A percentile compares a stretch with the other conserved stretches of the same genome.
Evolutionary conservation across 2,888 invertebrate genomes (phyloP).

Genomic region (Drosophila quinaria): DNA sequence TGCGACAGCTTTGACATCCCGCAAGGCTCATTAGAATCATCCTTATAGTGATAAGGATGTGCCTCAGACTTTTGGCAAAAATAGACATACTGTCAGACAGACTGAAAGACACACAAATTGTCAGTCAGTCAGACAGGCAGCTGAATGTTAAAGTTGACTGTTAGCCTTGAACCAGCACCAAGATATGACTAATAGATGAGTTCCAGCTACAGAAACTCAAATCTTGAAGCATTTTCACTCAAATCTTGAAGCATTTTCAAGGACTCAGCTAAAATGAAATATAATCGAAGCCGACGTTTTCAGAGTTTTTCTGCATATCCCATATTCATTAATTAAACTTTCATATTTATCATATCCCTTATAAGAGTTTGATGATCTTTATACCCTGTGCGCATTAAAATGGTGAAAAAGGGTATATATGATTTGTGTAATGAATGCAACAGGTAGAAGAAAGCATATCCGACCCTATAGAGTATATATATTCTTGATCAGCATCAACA

Average conservation of each 20-base stretch:
- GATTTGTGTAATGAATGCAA: too few species aligned
- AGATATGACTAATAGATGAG: conserved; percentile 10
- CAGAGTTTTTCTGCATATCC: not conserved
- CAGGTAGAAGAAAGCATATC: too few species aligned
- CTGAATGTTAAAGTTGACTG: conserved; percentile 7
- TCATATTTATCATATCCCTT: not conserved
- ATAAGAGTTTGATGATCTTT: too few species aligned
- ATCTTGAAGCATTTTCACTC: too few species aligned
- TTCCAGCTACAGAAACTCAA: not conserved
- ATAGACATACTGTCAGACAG: not conserved
- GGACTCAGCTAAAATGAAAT: not conserved
- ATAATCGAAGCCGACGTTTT: not conserved
- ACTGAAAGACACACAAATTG: not conserved
- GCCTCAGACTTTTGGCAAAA: conserved; percentile 1
- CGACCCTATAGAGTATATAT: too few species aligned
- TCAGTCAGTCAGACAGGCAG: conserved; percentile 6
- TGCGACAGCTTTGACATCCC: conserved; percentile 70
- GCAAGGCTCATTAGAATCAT: conserved; percentile 68
- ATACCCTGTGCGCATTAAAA: too few species aligned
- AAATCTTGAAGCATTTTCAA: conserved; percentile 8
- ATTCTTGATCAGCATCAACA: too few species aligned
- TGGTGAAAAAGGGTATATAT: too few species aligned
- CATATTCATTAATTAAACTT: not conserved
- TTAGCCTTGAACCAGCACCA: conserved; percentile 6
- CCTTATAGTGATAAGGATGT: conserved; percentile 31